Conservation (phyloP, 2,888 invertebrate species). For the Cryptus viduatorius region DNA sequence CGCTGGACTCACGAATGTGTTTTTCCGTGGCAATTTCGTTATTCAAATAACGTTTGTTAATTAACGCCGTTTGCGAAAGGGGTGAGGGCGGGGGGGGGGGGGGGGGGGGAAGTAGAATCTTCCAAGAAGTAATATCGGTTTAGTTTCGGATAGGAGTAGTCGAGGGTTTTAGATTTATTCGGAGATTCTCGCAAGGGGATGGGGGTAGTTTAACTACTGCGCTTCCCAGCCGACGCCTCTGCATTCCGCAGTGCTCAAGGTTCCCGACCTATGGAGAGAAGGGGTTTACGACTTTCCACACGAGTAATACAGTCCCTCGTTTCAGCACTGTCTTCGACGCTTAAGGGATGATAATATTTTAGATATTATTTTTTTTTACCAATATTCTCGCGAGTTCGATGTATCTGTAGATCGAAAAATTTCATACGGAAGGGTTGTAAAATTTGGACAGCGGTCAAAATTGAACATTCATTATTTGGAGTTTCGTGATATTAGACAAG, state of each 20-base stretch:
- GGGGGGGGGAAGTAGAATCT: no score
- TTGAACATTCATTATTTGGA: conserved; percentile 74
- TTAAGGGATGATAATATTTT: background rate
- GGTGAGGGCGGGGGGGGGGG: no score
- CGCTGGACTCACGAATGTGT: background rate
- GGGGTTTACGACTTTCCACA: conserved; percentile 39
- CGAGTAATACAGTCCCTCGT: background rate
- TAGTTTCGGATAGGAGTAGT: background rate
- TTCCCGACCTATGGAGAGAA: background rate
- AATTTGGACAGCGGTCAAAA: conserved; percentile 45
- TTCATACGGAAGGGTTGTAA: background rate
- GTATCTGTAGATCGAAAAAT: background rate
- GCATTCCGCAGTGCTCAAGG: conserved; percentile 35
- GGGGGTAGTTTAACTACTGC: conserved; percentile 17
- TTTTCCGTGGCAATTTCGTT: conserved; percentile 24
- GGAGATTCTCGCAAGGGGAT: background rate
- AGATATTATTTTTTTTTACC: background rate
- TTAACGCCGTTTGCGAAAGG: no score
- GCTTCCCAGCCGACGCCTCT: conserved; percentile 13
- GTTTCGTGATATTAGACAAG: conserved; percentile 79
- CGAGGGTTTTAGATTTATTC: conserved; percentile 12
- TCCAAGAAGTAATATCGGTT: no score
- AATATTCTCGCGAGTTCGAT: background rate
- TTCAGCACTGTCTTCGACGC: conserved; percentile 9
- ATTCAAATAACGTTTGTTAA: conserved; percentile 17